A percentile compares a stretch with the other conserved stretches of the same genome.
These are phyloP conservation scores for Epiblema foenella DNA, from an alignment of 2,888 invertebrate genomes.

Conservation along the genomic window DNA sequence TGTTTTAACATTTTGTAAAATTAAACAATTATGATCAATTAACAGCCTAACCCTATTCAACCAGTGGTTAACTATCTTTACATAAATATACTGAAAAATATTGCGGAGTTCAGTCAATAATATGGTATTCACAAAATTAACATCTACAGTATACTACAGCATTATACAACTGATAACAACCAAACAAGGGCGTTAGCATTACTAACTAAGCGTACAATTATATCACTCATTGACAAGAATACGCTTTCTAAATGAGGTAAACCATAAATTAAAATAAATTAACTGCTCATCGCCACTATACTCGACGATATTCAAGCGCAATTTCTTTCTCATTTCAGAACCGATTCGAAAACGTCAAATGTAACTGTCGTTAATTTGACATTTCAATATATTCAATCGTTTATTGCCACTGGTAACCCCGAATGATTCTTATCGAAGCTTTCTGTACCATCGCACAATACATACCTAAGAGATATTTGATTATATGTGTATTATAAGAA, in stretches of 20 bases:
- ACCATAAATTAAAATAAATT: slow-evolving; percentile 60
- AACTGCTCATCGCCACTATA: slow-evolving; percentile 43
- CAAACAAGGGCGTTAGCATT: slow-evolving; percentile 57
- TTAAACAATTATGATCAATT: slow-evolving; percentile 74
- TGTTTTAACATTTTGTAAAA: slow-evolving; percentile 74
- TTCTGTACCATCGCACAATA: slow-evolving; percentile 67
- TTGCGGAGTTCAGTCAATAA: slow-evolving; percentile 80
- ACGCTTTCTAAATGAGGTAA: slow-evolving; percentile 65
- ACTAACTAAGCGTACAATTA: slow-evolving; percentile 61
- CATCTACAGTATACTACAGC: slow-evolving; percentile 55
- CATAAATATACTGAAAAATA: slow-evolving; percentile 65
- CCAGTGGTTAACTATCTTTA: slow-evolving; percentile 65
- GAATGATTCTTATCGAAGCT: slow-evolving; percentile 64
- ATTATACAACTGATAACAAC: slow-evolving; percentile 59
- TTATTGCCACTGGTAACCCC: slow-evolving; percentile 61
- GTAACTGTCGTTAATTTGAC: slow-evolving; percentile 73
- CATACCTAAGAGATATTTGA: slow-evolving; percentile 46
- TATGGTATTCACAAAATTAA: slow-evolving; percentile 65
- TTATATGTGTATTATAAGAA: slow-evolving; percentile 52
- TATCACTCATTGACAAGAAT: slow-evolving; percentile 78
- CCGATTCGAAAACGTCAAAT: slow-evolving; percentile 68
- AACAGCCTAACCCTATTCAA: slow-evolving; percentile 82
- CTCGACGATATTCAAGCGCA: slow-evolving; percentile 38
- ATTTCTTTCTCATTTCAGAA: slow-evolving; percentile 54
- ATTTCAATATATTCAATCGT: slow-evolving; percentile 61